Evolutionary conservation across 2,888 invertebrate genomes (phyloP), one percentile per base, ranked within the genome.

Genomic region (Andrena minutula): DNA sequence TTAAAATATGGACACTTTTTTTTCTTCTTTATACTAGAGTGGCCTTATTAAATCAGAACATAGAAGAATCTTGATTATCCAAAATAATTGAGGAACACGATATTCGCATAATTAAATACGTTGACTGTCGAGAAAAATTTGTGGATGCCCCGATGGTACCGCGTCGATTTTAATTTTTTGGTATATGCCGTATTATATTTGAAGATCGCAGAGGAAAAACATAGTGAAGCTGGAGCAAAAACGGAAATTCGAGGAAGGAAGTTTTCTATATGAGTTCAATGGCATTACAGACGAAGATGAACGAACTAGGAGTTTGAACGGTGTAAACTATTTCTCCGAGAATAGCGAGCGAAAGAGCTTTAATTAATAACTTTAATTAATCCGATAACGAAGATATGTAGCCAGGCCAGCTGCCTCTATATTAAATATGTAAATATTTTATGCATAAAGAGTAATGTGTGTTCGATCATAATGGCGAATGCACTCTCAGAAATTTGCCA

Each of bases 401-500:
- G 78, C 72, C 47, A 64, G 68, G 23, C 68, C 28, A 47, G 64
- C 66, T 63, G 61, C 12, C 47, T 63, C 53, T 28, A 20, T 71
- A 79, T 82, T 79, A 85, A 86, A 79, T 75, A 77, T 73, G 20
- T 10, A 41, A 41, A 85, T 88, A 76, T 73, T 82, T 79, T 83
- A 88, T 88, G 82, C 84, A 88, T 88, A 71, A 82, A 66, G 71
- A 80, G 82, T 88, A 76, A 85, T 63, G 77, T 71, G 75, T 76
- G 75, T 82, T 82, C 80, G 79, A 85, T 86, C 80, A 79, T 83
- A 76, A 84, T 80, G 64, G 74, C 56, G 69, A 61, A 30, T 71
- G 70, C 76, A 77, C 87, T 85, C 85, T 87, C 80, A 88, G 85
- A 77, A 84, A 87, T 88, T 85, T 89, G 75, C 72, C 79, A 84